Evolutionary conservation across 1,140 invertebrate species (phyloP).

Genomic region (Bombus terrestris): DNA sequence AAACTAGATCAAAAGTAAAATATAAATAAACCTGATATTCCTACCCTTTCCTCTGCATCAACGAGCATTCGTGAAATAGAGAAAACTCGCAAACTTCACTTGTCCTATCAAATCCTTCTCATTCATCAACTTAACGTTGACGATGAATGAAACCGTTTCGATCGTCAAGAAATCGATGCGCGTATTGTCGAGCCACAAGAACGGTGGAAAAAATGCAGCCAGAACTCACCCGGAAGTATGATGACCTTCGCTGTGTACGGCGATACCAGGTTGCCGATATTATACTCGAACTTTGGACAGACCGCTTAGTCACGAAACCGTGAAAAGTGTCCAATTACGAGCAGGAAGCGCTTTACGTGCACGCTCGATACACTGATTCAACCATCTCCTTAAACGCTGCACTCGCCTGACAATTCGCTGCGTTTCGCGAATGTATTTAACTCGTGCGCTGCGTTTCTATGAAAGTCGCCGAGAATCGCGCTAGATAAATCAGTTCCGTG

Average conservation of each 20-base stretch:
- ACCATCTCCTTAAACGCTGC: conserved; percentile 65
- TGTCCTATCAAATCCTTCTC: not conserved
- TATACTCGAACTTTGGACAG: conserved; percentile 54
- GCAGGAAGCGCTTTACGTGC: conserved; percentile 60
- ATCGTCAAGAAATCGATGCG: not conserved
- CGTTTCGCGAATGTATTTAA: conserved; percentile 32
- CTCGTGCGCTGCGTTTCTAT: conserved; percentile 8
- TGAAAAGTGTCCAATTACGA: conserved; percentile 72
- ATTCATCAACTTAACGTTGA: not conserved
- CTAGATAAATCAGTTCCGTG: conserved; percentile 31
- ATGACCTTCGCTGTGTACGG: conserved; percentile 54
- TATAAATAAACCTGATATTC: not conserved
- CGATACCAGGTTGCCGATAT: conserved; percentile 47
- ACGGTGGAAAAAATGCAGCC: not conserved
- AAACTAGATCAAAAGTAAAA: too few relatives aligned
- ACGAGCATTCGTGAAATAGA: conserved; percentile 7
- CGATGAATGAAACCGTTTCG: not conserved
- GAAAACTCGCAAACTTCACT: not conserved
- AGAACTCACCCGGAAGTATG: conserved; percentile 40
- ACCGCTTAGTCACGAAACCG: conserved; percentile 67
- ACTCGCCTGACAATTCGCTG: conserved; percentile 48
- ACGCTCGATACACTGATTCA: conserved; percentile 61
- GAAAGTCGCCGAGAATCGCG: conserved; percentile 2
- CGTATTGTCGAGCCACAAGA: not conserved
- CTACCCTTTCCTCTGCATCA: not conserved